Base-by-base conservation (phyloP, 1,140 invertebrate species). In the Calephelis virginiensis region DNA sequence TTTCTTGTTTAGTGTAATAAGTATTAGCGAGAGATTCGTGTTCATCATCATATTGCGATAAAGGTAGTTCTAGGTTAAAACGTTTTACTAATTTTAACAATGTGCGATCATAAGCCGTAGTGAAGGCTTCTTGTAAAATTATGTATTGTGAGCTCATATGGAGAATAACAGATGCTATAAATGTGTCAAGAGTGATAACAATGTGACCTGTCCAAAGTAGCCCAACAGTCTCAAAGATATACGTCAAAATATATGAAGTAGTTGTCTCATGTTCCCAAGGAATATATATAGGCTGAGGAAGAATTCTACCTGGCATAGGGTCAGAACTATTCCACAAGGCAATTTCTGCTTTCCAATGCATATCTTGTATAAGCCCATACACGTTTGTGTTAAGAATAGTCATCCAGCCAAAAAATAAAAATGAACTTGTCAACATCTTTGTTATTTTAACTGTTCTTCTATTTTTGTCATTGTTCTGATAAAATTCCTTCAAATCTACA, bases 131-230 rank as follows among this genome's bases (percentile, higher is more conserved):
- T 64, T 81, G 76, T 50, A 91, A 63, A 71, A 83, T 87, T 10
- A 68, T 66, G 50, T 89, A 91, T 60, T 91, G 86, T 7, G 74
- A 75, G 48, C 86, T 88, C 86, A 91, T 91, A 37, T 91, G 88
- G 4, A 89, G 70, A 59, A 91, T 87, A 10, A 91, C 66, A 8
- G 88, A 85, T 8, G 82, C 88, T 50, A 90, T 87, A 62, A 90
- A 85, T 8, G 88, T 89, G 53, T 90, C 88, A 43, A 89, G 84
- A 1, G 78, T 83, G 84, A 90, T 87, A 28, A 90, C 88, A 14
- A 90, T 90, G 53, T 90, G 88, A 7, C 88, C 88, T 7, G 86
- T 90, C 88, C 88, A 90, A n/a, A 90, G 71, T 6, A 90, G 71
- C 1, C 88, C 88, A 9, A 87, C 60, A 7, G 86, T 85, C 72